These are phyloP conservation scores for Tuta absoluta DNA, from an alignment of 2,888 invertebrate species.

Conservation along the genomic window DNA sequence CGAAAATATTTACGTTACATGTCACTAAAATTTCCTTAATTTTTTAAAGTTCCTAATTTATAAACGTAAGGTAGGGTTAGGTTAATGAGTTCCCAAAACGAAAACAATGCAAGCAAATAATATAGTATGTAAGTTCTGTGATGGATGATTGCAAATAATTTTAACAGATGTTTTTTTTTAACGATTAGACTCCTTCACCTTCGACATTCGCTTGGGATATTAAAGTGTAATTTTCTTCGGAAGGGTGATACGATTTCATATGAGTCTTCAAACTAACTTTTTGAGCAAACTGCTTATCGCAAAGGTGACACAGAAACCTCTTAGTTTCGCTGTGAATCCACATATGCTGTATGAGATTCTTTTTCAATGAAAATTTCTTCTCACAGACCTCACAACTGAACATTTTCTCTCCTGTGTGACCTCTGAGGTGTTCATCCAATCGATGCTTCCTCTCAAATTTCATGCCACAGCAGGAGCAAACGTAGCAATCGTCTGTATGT, in stretches of 20 bases:
- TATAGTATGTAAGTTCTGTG: no score
- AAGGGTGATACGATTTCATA: slow-evolving; percentile 42
- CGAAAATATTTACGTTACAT: background rate
- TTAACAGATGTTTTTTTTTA: no score
- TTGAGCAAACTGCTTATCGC: slow-evolving; percentile 66
- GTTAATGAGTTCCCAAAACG: no score
- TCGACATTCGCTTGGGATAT: background rate
- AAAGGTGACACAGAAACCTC: slow-evolving; percentile 58
- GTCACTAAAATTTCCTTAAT: no score
- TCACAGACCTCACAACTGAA: slow-evolving; percentile 70
- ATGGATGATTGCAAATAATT: no score
- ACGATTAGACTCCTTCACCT: background rate
- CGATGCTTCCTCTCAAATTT: slow-evolving; percentile 54
- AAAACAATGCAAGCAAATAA: no score
- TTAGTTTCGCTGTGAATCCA: slow-evolving; percentile 68
- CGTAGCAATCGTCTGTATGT: slow-evolving; percentile 58
- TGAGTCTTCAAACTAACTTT: slow-evolving; percentile 66
- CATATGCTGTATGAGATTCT: slow-evolving; percentile 67
- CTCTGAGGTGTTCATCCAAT: slow-evolving; percentile 59
- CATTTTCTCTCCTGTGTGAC: slow-evolving; percentile 44
- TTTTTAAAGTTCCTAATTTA: no score
- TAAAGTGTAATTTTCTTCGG: background rate
- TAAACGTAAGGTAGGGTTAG: no score
- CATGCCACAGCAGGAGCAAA: slow-evolving; percentile 60
- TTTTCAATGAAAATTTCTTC: slow-evolving; percentile 75